phyloP scores from a whole-genome alignment of 2,888 invertebrate species.

The Diplolepis rosae region DNA sequence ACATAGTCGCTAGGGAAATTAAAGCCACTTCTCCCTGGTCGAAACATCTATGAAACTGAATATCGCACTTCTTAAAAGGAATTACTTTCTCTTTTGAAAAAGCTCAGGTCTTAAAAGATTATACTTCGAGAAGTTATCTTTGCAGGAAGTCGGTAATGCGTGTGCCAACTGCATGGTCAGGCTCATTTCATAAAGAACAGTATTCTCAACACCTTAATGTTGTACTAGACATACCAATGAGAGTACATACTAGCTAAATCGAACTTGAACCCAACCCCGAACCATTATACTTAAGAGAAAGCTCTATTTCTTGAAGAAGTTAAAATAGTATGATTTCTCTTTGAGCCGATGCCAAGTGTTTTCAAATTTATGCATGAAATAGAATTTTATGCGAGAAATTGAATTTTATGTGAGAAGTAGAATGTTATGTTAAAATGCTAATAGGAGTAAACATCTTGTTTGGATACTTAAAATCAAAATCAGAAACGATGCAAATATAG shows the following conservation, averaged over 20 bases:
- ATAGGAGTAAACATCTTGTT: not conserved
- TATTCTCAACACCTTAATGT: not conserved
- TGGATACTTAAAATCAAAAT: not conserved
- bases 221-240: not conserved
- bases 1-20: not conserved
- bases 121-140: constrained; percentile 8
- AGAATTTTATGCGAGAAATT: constrained; percentile 17
- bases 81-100: constrained; percentile 19
- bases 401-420: constrained; percentile 6
- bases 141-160: constrained; percentile 11
- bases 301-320: not conserved
- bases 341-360: not conserved
- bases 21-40: constrained; percentile 8
- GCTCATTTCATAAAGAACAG: constrained; percentile 12
- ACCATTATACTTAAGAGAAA: constrained; percentile 29
- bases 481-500: not conserved
- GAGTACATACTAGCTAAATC: not conserved
- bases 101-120: constrained; percentile 17
- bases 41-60: constrained; percentile 13
- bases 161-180: not conserved
- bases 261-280: constrained; percentile 12
- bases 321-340: constrained; percentile 24
- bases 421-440: not conserved
- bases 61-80: not conserved
- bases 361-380: not conserved